Evolutionary conservation across 2,797 vertebrate species (phyloP).

Genomic region (Picus viridis): DNA sequence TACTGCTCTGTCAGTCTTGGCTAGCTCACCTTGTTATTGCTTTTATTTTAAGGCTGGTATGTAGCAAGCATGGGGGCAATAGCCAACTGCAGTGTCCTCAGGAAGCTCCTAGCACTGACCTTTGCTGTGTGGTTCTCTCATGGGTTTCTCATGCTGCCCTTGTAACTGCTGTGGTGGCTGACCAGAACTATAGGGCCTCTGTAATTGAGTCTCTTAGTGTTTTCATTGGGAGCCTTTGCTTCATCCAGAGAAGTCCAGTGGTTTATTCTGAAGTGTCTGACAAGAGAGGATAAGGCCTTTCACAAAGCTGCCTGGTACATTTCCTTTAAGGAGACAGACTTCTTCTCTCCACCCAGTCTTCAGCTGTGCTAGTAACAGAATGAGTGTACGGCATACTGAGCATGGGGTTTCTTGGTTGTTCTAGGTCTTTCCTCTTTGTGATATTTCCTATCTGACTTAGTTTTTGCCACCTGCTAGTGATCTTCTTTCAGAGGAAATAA

Average conservation of each 20-base stretch:
- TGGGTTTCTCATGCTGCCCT: neutral
- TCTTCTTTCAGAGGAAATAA: conserved; percentile 15
- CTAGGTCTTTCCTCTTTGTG: neutral
- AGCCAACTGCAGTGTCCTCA: neutral
- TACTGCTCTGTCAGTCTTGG: neutral
- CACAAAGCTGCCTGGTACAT: conserved; percentile 31
- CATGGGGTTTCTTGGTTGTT: conserved; percentile 48
- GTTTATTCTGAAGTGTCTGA: conserved; percentile 49
- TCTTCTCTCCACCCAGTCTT: conserved; percentile 42
- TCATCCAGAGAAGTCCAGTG: conserved; percentile 29
- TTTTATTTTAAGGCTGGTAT: neutral
- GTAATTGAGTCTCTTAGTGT: conserved; percentile 35
- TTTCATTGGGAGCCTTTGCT: conserved; percentile 25
- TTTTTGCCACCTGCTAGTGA: conserved; percentile 6
- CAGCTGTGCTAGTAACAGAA: conserved; percentile 47
- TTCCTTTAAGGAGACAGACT: conserved; percentile 49
- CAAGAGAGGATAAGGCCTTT: conserved; percentile 30
- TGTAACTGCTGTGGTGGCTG: neutral
- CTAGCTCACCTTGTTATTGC: neutral
- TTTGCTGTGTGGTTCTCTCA: neutral
- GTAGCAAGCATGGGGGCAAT: neutral
- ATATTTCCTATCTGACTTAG: conserved; percentile 29
- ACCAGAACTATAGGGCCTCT: conserved; percentile 31
- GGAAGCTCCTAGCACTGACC: conserved; percentile 2
- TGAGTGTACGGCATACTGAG: conserved; percentile 42